Base-by-base conservation (phyloP, 2,797 vertebrate genomes). In the Falco berigora region DNA sequence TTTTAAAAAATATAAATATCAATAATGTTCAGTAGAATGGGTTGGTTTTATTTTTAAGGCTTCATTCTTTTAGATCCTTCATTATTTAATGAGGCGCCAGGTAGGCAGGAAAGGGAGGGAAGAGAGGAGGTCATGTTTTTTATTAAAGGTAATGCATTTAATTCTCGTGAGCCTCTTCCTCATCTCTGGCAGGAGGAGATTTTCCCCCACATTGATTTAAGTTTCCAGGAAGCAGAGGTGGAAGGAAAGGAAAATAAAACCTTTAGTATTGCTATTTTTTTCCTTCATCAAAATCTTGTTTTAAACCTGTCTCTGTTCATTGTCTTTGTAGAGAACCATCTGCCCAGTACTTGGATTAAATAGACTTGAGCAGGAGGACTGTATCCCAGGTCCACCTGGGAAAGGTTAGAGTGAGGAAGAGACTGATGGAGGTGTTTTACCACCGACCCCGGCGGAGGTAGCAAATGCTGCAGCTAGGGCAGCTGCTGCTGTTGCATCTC, bases 361-460 rank as follows among this genome's bases (percentile, higher is more conserved):
- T 27, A 95, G 95, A 56, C 47, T 77, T 2, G 16, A 90, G 56
- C 59, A 75, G 92, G 66, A 85, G 69, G 63, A 74, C 84, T 88
- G 56, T 63, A 64, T 22, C 83, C 40, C 52, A 59, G 63, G 85
- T 58, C n/a, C 69, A 42, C 71, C 50, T 10, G 38, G 91, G 71
- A 52, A 88, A 82, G 84, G 94, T 99, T 97, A 99, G 95, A 99
- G 98, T 2, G 98, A 99, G 67, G 99, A 99, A 79, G 97, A 91
- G 80, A 96, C 24, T 6, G 91, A 55, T 64, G 97, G 96, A 73
- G 86, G 95, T 64, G 59, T 52, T 71, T 88, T 91, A 34, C 89
- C 58, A 97, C 98, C 2, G 82, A 94, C 72, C 22, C 91, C 90
- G 0, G 95, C 73, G 28, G 98, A 94, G 61, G 97, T 76, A 62